These are phyloP conservation scores for Bugulina stolonifera DNA, from an alignment of 2,888 invertebrate species.

Conservation along the genomic window DNA sequence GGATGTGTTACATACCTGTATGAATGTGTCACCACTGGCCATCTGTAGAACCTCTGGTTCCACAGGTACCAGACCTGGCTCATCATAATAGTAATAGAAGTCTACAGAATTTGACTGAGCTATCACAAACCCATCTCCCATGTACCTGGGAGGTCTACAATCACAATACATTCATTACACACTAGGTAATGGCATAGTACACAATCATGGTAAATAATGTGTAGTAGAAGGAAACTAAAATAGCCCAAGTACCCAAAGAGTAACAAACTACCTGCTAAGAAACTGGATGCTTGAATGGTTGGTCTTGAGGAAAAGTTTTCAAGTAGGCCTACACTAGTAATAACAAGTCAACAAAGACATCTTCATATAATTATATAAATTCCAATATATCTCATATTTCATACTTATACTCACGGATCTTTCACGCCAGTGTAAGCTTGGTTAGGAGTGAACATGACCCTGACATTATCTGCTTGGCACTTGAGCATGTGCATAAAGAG, in stretches of 20 bases:
- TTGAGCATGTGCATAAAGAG: slow-evolving; percentile 93
- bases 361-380: too few species aligned
- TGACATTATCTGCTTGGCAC: slow-evolving; percentile 88
- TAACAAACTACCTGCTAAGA: too few species aligned
- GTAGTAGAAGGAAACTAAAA: too few species aligned
- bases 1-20: slow-evolving; percentile 61
- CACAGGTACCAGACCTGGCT: slow-evolving; percentile 82
- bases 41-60: slow-evolving; percentile 81
- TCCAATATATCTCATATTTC: too few species aligned
- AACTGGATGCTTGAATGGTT: too few species aligned
- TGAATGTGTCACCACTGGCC: slow-evolving; percentile 84
- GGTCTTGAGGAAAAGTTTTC: too few species aligned
- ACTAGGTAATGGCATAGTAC: too few species aligned
- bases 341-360: too few species aligned
- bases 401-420: slow-evolving; percentile 63
- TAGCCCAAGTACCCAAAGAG: too few species aligned
- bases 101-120: slow-evolving; percentile 91
- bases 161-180: too few species aligned
- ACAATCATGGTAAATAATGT: too few species aligned
- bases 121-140: slow-evolving; percentile 97
- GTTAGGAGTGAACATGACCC: slow-evolving; percentile 88
- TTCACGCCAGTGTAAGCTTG: slow-evolving; percentile 85
- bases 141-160: slow-evolving; percentile 74
- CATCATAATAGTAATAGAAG: slow-evolving; percentile 94
- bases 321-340: too few species aligned